Evolutionary conservation across 2,113 vertebrate species (phyloP).

Genomic region (Lophochroa leadbeateri): DNA sequence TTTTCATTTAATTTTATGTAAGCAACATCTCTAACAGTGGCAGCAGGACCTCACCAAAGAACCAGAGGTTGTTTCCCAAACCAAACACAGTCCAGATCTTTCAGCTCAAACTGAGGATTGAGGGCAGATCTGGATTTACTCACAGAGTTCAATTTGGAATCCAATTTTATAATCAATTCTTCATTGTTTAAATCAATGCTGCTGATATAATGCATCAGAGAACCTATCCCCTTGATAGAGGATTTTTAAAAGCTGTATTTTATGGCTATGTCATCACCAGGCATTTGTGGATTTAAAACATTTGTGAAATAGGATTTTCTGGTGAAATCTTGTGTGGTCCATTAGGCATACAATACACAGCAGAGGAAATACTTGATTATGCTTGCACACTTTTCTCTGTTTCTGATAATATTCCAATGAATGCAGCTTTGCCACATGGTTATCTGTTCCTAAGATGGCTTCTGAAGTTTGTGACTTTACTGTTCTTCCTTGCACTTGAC

Average conservation of each 20-base stretch:
- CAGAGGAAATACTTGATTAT: slow-evolving; percentile 52
- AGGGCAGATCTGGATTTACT: slow-evolving; percentile 32
- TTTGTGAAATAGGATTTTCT: slow-evolving; percentile 60
- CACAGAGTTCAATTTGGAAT: not conserved
- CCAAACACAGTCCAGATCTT: not conserved
- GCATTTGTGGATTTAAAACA: slow-evolving; percentile 46
- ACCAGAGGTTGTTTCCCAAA: not conserved
- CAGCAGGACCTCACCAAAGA: not conserved
- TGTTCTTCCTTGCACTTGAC: not conserved
- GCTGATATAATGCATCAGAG: slow-evolving; percentile 40
- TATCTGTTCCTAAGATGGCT: not conserved
- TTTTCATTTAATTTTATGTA: not conserved
- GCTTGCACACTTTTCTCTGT: not conserved
- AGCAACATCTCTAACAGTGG: not conserved
- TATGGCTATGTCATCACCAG: slow-evolving; percentile 35
- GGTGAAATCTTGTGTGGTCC: slow-evolving; percentile 60
- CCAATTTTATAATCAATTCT: slow-evolving; percentile 54
- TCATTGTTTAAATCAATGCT: slow-evolving; percentile 53
- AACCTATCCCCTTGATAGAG: slow-evolving; percentile 1
- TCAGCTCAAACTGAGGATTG: not conserved
- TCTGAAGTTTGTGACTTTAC: not conserved
- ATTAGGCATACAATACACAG: slow-evolving; percentile 28
- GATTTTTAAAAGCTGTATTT: slow-evolving; percentile 50
- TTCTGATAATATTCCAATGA: slow-evolving; percentile 12
- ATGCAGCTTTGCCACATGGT: not conserved